phyloP scores from a whole-genome alignment of 1,140 invertebrate species.

The Caenorhabditis briggsae region DNA sequence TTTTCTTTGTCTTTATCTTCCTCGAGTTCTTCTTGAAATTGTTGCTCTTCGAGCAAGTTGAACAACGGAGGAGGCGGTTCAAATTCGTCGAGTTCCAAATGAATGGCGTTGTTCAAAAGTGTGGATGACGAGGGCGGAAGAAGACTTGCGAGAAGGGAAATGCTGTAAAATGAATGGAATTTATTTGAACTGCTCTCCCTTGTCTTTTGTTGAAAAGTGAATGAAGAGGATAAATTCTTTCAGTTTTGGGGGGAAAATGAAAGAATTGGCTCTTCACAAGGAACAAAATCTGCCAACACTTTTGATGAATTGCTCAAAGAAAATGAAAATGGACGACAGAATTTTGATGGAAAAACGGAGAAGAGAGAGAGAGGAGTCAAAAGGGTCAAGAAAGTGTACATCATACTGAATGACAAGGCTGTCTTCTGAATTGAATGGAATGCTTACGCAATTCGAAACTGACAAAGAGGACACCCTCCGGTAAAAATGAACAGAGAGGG shows the following conservation, averaged over 20 bases:
- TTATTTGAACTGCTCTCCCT: constrained; percentile 12
- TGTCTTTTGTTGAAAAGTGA: constrained; percentile 13
- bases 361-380: background rate
- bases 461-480: constrained; percentile 21
- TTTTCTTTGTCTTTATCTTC: background rate
- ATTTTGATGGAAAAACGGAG: constrained; percentile 6
- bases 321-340: background rate
- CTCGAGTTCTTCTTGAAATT: background rate
- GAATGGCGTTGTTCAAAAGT: constrained; percentile 17
- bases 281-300: constrained; percentile 32
- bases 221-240: constrained; percentile 3
- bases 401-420: background rate
- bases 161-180: constrained; percentile 52
- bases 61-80: background rate
- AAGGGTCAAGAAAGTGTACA: constrained; percentile 35
- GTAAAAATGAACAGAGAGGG: constrained; percentile 22
- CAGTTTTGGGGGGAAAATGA: background rate
- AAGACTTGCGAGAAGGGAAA: constrained; percentile 47
- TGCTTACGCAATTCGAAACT: constrained; percentile 43
- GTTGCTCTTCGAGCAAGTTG: background rate
- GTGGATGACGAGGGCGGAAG: constrained; percentile 22
- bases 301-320: constrained; percentile 40
- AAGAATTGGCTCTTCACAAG: background rate
- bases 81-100: constrained; percentile 30
- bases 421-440: background rate